Evolutionary conservation across 1,140 invertebrate species (phyloP), one percentile per base, ranked within the genome.

Genomic region (Lepidotrigona ventralis): DNA sequence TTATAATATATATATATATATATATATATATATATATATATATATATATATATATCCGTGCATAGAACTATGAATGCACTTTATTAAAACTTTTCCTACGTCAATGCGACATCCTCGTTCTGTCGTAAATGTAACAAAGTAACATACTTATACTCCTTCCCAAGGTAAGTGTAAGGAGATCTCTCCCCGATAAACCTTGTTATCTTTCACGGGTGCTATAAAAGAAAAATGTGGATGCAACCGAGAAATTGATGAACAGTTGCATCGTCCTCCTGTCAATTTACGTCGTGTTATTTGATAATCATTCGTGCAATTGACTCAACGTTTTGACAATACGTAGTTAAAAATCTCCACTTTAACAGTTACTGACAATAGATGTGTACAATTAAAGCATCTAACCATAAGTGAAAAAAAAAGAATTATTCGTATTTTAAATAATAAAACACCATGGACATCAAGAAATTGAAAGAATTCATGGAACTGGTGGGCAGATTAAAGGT

Each of bases 401-500:
- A 46, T 46, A 46, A 19, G 8, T n/a, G 19, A 73, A 11, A 21
- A 14, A 15, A 17, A 1, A 46, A 46, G 39, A 46, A 46, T 46
- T 19, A 26, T 51, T 60, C n/a, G 2, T 46, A 1, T 56, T 54
- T 26, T 23, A 12, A 33, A 64, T 53, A 21, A 51, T n/a, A n/a
- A 58, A 39, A 33, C 6, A 87, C 66, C 66, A 92, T 94, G 90
- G 91, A 94, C 17, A 85, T 90, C 0, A 90, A 90, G 72, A 93
- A 93, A 56, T 85, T 93, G 2, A 91, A 95, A 54, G 95, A 96
- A 90, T 96, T 96, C 86, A 94, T 96, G 88, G 95, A 96, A 89
- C 85, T 96, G 23, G 94, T 96, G 33, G 96, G 95, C 6, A 92
- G 94, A 88, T 86, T 96, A 2, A 96, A 96, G 93, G 95, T 96